Evolutionary conservation across 2,888 invertebrate genomes (phyloP), one percentile per base, ranked within the genome.

Genomic region (Heliconius cydno): DNA sequence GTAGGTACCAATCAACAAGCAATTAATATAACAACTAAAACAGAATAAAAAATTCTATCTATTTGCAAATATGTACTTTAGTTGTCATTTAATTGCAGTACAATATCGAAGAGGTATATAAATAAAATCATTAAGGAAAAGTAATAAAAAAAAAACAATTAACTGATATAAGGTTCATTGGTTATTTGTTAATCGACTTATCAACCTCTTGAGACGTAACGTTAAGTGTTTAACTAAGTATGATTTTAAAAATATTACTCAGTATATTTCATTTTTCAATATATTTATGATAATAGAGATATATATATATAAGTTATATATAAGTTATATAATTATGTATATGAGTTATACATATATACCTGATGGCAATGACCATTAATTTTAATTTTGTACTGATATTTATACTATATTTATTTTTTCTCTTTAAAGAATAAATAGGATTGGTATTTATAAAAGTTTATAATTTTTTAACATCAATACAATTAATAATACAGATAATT

Each of bases 101-200:
- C 7, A 2, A 41, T 70, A 70, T 13, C 15, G 7, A 70, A 41
- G 41, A 70, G 68, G 41, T 41, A 41, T 70, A 70, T 68, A 68
- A 68, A 68, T 68, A 68, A 68, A 68, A 68, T 34, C 34, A 68
- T 68, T 68, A 38, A 68, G 38, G 67, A 68, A 68, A 68, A 68
- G 12, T 68, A 22, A 67, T 66, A 34, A 13, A n/a, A 68, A 38
- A 68, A 68, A 38, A 38, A n/a, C 67, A 38, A 67, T 67, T 34
- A 22, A 68, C 68, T 68, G 68, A 68, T 68, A 38, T 38, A 68
- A 38, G 12, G 68, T 38, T 68, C 12, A 68, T 38, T 68, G 68
- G 38, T 41, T 38, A 67, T n/a, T 67, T 67, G n/a, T 67, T 22
- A 67, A 22, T 38, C 4, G n/a, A 67, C 22, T 38, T 68, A n/a